Evolutionary conservation across 2,888 invertebrate genomes (phyloP).

Genomic region (Phytoseiulus persimilis): DNA sequence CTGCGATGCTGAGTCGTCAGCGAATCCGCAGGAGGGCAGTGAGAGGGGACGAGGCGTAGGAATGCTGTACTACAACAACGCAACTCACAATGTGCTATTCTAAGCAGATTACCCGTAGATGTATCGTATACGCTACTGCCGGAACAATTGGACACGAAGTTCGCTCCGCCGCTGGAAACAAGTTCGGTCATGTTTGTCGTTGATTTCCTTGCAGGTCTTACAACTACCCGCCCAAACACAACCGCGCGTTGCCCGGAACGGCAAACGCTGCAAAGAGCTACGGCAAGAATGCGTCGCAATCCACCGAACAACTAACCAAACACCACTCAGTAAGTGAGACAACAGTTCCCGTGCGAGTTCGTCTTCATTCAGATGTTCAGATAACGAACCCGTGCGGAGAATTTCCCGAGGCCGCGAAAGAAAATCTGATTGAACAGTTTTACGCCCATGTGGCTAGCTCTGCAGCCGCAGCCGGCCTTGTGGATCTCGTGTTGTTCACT

Average conservation of each 20-base stretch:
- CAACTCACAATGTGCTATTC: background rate
- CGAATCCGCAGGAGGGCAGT: background rate
- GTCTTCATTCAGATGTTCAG: background rate
- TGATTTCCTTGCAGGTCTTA: slow-evolving; percentile 29
- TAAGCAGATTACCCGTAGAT: background rate
- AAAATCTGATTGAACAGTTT: too few species aligned
- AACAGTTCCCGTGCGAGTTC: background rate
- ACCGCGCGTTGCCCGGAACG: slow-evolving; percentile 11
- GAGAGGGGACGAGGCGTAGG: background rate
- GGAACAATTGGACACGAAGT: background rate
- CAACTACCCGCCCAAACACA: slow-evolving; percentile 30
- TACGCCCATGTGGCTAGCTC: too few species aligned
- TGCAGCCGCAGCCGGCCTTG: too few species aligned
- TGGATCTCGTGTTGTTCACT: too few species aligned
- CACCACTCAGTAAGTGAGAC: slow-evolving; percentile 26
- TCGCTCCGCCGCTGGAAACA: background rate
- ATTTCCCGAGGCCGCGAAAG: too few species aligned
- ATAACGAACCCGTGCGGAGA: too few species aligned
- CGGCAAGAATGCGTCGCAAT: slow-evolving; percentile 29
- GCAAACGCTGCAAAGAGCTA: slow-evolving; percentile 7
- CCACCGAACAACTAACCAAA: slow-evolving; percentile 30
- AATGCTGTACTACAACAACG: background rate
- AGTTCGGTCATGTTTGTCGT: slow-evolving; percentile 5
- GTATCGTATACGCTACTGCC: background rate
- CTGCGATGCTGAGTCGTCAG: background rate